Conservation (phyloP, 2,113 vertebrate species). For the Gallinago undulata region DNA sequence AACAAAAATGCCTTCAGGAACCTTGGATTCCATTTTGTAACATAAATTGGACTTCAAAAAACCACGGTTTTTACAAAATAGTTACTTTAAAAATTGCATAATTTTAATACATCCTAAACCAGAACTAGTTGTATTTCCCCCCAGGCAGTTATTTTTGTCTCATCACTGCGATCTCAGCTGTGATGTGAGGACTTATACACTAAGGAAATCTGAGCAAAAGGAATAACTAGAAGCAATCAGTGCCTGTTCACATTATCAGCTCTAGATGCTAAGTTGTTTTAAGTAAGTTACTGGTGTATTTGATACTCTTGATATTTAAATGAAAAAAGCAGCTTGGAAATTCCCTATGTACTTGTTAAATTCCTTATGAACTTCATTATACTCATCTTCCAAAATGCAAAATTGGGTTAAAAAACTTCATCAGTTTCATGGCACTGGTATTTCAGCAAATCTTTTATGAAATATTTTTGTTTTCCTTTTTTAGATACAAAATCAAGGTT, state of each 20-base stretch:
- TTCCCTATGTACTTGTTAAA: background rate
- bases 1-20: background rate
- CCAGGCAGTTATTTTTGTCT: slow-evolving; percentile 26
- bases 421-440: background rate
- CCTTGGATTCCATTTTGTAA: background rate
- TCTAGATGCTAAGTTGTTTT: background rate
- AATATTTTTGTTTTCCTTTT: background rate
- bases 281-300: background rate
- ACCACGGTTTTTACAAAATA: background rate
- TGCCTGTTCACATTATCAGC: slow-evolving; percentile 1
- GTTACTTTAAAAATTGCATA: background rate
- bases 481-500: background rate
- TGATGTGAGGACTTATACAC: background rate
- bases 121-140: background rate
- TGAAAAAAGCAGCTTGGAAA: background rate
- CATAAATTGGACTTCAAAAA: background rate
- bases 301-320: slow-evolving; percentile 21
- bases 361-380: background rate
- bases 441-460: background rate
- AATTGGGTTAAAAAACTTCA: background rate
- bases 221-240: background rate
- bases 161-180: slow-evolving; percentile 1
- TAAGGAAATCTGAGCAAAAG: slow-evolving; percentile 13
- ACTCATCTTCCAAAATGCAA: background rate
- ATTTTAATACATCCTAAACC: background rate